Conservation (phyloP, 2,888 invertebrate species). For the Melanchra persicariae region DNA sequence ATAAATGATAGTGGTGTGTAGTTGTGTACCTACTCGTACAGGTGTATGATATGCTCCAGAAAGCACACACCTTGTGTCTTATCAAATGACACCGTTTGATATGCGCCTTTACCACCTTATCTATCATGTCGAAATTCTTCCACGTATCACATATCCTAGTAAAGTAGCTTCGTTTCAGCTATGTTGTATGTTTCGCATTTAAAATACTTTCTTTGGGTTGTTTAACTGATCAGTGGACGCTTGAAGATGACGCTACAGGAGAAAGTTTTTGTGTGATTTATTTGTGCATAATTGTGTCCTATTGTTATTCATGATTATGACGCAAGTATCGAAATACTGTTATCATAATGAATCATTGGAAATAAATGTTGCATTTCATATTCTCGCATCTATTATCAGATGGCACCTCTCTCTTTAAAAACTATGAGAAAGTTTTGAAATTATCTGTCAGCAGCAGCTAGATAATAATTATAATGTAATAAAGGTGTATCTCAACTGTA, state of each 20-base stretch:
- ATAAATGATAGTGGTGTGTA: slow-evolving; percentile 15
- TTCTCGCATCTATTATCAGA: neutral
- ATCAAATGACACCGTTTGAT: slow-evolving; percentile 90
- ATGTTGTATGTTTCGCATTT: slow-evolving; percentile 41
- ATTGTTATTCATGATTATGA: neutral
- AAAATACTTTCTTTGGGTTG: slow-evolving; percentile 9
- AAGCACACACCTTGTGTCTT: slow-evolving; percentile 85
- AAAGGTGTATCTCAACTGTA: slow-evolving; percentile 87
- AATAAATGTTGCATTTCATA: slow-evolving; percentile 19
- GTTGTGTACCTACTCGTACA: slow-evolving; percentile 52
- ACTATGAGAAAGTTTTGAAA: slow-evolving; percentile 73
- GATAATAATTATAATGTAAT: slow-evolving; percentile 87
- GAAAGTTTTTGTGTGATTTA: neutral
- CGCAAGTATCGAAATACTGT: slow-evolving; percentile 16
- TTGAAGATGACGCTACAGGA: neutral
- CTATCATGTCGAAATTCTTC: slow-evolving; percentile 90
- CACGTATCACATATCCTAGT: slow-evolving; percentile 84
- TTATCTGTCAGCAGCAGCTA: slow-evolving; percentile 78
- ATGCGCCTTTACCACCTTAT: slow-evolving; percentile 86
- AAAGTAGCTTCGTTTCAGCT: slow-evolving; percentile 50
- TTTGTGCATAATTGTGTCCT: neutral
- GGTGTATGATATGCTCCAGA: slow-evolving; percentile 79
- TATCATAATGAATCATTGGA: slow-evolving; percentile 38
- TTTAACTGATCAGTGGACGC: neutral
- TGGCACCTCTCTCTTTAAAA: slow-evolving; percentile 9